Conservation (phyloP, 2,888 invertebrate species). For the Emmelina monodactyla region DNA sequence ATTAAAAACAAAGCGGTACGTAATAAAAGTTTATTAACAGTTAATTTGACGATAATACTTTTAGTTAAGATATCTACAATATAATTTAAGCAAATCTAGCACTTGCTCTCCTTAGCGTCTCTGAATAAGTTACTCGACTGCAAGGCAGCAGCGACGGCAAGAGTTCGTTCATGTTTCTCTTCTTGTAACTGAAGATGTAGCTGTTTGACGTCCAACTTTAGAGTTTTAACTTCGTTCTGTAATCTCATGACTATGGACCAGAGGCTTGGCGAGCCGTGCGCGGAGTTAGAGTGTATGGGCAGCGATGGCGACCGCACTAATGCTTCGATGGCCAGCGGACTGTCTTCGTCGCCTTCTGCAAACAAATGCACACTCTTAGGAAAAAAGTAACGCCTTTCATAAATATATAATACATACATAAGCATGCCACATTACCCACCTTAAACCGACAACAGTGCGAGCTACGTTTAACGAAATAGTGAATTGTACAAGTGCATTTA, state of each 20-base stretch:
- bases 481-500: too few relatives aligned
- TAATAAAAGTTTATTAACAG: conserved; percentile 1
- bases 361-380: too few relatives aligned
- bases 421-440: too few relatives aligned
- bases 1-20: too few relatives aligned
- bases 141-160: conserved; percentile 49
- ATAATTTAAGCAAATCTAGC: conserved; percentile 22
- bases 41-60: conserved; percentile 10
- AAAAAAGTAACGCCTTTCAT: not conserved
- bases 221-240: conserved; percentile 74
- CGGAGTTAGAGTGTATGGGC: conserved; percentile 43
- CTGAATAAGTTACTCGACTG: conserved; percentile 46
- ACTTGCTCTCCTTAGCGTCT: conserved; percentile 60
- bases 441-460: too few relatives aligned
- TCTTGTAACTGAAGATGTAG: conserved; percentile 71
- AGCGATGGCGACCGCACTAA: conserved; percentile 56
- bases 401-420: too few relatives aligned
- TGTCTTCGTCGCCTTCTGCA: conserved; percentile 61
- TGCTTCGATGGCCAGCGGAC: conserved; percentile 38
- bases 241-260: conserved; percentile 80
- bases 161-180: conserved; percentile 66
- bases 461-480: too few relatives aligned
- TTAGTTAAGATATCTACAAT: not conserved
- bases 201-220: conserved; percentile 68
- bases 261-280: conserved; percentile 66